Evolutionary conservation across 2,797 vertebrate genomes (phyloP).

Genomic region (Eulemur coronatus): DNA sequence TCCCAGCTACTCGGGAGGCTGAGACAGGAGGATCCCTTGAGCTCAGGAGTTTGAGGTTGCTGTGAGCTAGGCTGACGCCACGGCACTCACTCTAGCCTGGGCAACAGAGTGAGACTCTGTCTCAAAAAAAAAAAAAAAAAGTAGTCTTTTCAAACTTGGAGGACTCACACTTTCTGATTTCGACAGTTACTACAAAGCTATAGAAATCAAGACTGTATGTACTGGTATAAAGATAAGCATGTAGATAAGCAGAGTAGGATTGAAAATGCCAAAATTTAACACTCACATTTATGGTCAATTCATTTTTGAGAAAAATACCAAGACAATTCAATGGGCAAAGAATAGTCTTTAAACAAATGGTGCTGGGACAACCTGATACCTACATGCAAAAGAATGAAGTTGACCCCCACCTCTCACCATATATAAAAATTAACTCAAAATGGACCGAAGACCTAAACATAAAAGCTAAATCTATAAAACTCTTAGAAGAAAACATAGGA

Average conservation of each 20-base stretch:
- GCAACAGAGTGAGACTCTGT: too few relatives aligned
- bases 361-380: not conserved
- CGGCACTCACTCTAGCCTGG: too few relatives aligned
- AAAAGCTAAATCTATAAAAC: not conserved
- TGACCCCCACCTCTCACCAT: not conserved
- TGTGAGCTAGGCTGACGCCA: too few relatives aligned
- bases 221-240: not conserved
- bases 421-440: not conserved
- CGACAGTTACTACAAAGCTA: not conserved
- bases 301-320: not conserved
- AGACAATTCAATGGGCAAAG: not conserved
- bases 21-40: too few relatives aligned
- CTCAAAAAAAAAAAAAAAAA: too few relatives aligned
- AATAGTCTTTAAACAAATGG: not conserved
- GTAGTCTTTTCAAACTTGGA: not conserved
- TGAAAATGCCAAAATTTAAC: not conserved
- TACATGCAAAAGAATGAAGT: slow-evolving; percentile 9
- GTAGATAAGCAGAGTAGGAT: not conserved
- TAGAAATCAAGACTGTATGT: not conserved
- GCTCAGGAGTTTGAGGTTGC: too few relatives aligned
- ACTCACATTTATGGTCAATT: not conserved
- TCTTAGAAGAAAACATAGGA: not conserved
- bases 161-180: not conserved
- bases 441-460: not conserved
- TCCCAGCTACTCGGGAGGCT: too few relatives aligned